These are phyloP conservation scores for Drosophila albomicans DNA, from an alignment of 1,140 invertebrate genomes.

Conservation along the genomic window DNA sequence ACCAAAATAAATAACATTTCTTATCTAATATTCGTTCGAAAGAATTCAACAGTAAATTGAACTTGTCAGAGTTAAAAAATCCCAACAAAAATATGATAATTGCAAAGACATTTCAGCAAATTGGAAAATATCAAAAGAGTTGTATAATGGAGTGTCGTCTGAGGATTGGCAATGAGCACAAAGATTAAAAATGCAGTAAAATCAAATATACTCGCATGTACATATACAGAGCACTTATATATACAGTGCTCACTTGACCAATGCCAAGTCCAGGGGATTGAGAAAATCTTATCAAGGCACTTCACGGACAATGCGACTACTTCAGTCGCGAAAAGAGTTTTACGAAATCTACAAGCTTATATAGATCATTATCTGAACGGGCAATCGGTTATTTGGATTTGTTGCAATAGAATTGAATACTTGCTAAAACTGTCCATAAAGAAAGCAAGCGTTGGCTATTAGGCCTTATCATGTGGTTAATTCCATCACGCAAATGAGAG, in stretches of 20 bases:
- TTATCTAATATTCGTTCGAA: background rate
- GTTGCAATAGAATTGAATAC: background rate
- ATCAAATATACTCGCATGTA: background rate
- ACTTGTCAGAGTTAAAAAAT: slow-evolving; percentile 12
- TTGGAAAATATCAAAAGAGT: slow-evolving; percentile 26
- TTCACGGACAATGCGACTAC: slow-evolving; percentile 35
- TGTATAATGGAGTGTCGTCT: slow-evolving; percentile 22
- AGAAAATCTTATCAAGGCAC: slow-evolving; percentile 61
- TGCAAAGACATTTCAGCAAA: slow-evolving; percentile 28
- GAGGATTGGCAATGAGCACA: slow-evolving; percentile 16
- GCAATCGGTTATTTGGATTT: slow-evolving; percentile 18
- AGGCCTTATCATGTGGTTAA: slow-evolving; percentile 38
- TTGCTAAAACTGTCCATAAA: slow-evolving; percentile 1
- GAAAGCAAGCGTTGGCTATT: background rate
- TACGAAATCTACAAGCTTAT: slow-evolving; percentile 17
- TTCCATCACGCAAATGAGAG: slow-evolving; percentile 12
- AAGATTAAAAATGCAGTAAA: slow-evolving; percentile 21
- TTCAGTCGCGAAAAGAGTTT: slow-evolving; percentile 1
- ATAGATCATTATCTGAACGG: slow-evolving; percentile 55
- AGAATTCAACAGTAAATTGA: slow-evolving; percentile 15
- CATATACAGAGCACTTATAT: slow-evolving; percentile 5
- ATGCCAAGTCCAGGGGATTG: slow-evolving; percentile 42
- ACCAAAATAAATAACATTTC: background rate
- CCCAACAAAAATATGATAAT: slow-evolving; percentile 39
- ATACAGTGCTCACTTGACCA: slow-evolving; percentile 22